Conservation (phyloP, 2,113 vertebrate species). For the Gasterosteus aculeatus region DNA sequence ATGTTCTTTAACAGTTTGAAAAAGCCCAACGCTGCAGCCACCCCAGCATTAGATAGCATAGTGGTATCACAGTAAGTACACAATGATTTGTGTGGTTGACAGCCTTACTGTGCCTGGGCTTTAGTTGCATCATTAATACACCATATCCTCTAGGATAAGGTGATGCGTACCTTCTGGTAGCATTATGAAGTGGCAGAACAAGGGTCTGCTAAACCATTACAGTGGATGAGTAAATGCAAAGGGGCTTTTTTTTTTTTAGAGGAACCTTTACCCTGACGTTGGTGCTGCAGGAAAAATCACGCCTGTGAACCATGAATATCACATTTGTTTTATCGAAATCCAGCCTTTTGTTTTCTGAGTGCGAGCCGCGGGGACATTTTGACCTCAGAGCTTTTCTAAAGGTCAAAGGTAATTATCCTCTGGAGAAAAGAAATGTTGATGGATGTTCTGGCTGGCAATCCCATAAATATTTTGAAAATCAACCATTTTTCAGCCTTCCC, state of each 20-base stretch:
- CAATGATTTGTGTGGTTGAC: slow-evolving; percentile 20
- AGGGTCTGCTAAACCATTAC: background rate
- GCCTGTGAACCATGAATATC: background rate
- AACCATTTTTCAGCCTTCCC: background rate
- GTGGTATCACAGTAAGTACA: slow-evolving; percentile 17
- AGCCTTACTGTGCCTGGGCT: background rate
- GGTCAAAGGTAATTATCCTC: slow-evolving; percentile 29
- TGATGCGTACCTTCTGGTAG: slow-evolving; percentile 10
- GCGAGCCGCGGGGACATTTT: background rate
- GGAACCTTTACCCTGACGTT: background rate
- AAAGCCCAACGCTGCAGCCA: slow-evolving; percentile 35
- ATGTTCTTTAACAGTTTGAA: slow-evolving; percentile 45
- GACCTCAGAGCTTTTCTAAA: slow-evolving; percentile 1
- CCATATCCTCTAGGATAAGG: background rate
- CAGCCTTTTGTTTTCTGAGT: background rate
- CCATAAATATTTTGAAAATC: background rate
- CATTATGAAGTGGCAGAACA: background rate
- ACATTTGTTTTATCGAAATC: background rate
- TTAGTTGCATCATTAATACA: slow-evolving; percentile 14
- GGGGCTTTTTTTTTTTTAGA: background rate
- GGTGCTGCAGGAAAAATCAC: background rate
- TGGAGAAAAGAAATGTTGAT: slow-evolving; percentile 14
- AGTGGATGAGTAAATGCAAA: background rate
- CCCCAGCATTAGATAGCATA: slow-evolving; percentile 12
- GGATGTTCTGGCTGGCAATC: slow-evolving; percentile 7